Base-by-base conservation (phyloP, 1,140 invertebrate species). In the Matsumurasca onukii region DNA sequence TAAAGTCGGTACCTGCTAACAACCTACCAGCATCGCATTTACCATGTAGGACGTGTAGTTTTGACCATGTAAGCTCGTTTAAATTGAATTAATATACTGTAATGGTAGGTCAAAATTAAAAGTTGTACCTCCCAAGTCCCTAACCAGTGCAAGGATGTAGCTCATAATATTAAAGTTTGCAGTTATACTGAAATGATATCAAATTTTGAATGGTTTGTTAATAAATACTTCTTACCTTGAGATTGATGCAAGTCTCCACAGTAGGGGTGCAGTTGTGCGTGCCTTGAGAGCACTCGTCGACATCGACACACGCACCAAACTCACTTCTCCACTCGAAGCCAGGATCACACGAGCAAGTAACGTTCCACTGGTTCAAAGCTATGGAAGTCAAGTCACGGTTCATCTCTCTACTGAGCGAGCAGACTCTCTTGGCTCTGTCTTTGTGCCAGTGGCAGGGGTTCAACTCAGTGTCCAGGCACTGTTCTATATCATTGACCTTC, bases 271-370 rank as follows among this genome's bases (percentile, higher is more conserved):
- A 88, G 61, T 75, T 76, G 66, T 85, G 77, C 1, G 64, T 65
- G 12, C 73, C 75, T 13, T 67, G 74, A 0, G 71, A 66, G 74
- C 87, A 89, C 76, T 89, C 87, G 73, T 89, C 82, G n/a, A 84
- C 75, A 76, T 90, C 88, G 1, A 86, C 72, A 69, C 88, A 89
- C 22, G 85, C 77, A 15, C 85, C 84, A 72, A 82, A 86, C 64
- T 79, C 68, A 15, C 72, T 72, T 24, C 71, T 65, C 85, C 85
- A 88, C 66, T 78, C 75, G 75, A 82, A 84, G 0, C 86, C 86
- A 1, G 52, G 12, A 3, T 76, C 66, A 72, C 87, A 88, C 31
- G 77, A 61, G 73, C 86, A 88, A 29, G 78, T 82, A 45, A 87
- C 77, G 75, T 88, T 88, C 82, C 86, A 86, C 74, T 75, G 75